A percentile compares a stretch with the other conserved stretches of the same genome.
Conservation (phyloP, 2,888 invertebrate species). For the Dasypogon diadema region DNA sequence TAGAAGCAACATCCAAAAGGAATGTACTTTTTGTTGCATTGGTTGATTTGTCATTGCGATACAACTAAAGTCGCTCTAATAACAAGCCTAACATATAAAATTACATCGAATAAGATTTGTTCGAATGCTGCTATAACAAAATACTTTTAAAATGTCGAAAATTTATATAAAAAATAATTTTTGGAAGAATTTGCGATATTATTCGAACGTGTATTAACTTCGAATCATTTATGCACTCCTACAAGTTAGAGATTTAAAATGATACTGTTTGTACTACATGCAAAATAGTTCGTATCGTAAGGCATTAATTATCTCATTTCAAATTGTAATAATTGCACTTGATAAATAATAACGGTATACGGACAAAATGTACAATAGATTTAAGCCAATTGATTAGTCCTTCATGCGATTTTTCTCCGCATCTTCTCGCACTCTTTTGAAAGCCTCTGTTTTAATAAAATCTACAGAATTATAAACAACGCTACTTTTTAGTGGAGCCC, state of each 20-base stretch:
- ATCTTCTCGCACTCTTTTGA: slow-evolving; percentile 86
- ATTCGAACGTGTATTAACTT: neutral
- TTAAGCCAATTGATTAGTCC: slow-evolving; percentile 30
- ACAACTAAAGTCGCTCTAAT: no score
- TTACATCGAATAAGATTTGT: neutral
- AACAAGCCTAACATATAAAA: neutral
- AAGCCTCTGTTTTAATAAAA: slow-evolving; percentile 93
- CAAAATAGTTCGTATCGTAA: slow-evolving; percentile 17
- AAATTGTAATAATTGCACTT: slow-evolving; percentile 45
- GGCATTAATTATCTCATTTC: slow-evolving; percentile 20
- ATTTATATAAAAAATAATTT: slow-evolving; percentile 5
- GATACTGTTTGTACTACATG: slow-evolving; percentile 38
- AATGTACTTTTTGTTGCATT: neutral
- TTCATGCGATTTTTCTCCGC: slow-evolving; percentile 76
- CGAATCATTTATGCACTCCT: neutral
- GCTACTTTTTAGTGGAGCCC: slow-evolving; percentile 68
- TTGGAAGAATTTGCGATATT: slow-evolving; percentile 4
- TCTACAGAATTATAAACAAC: slow-evolving; percentile 93
- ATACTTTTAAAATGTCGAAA: slow-evolving; percentile 17
- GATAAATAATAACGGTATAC: neutral
- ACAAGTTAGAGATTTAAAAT: neutral
- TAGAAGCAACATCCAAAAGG: neutral
- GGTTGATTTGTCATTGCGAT: no score
- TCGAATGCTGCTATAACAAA: neutral
- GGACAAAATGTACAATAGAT: neutral